Evolutionary conservation across 2,888 invertebrate genomes (phyloP), one percentile per base, ranked within the genome.

Genomic region (Phyllotreta cruciferae): DNA sequence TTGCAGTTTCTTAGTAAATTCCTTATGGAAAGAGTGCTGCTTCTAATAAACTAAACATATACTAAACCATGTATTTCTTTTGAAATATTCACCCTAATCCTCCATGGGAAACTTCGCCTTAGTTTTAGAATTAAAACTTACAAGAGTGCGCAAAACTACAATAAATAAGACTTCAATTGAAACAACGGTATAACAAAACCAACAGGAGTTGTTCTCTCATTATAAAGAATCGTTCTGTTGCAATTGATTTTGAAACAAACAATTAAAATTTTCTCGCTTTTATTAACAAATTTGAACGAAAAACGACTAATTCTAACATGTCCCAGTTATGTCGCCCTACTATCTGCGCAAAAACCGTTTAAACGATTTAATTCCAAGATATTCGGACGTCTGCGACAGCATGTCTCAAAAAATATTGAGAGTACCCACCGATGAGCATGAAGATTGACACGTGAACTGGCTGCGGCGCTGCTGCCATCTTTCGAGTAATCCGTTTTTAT

Each of bases 381-480:
- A 56, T 57, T 58, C 24, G 68, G 66, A 68, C 66, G 49, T 60
- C 68, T 38, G 13, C 6, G 57, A 50, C 74, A 75, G 76, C 76
- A 76, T 77, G 75, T 67, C 67, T 67, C 67, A 65, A 69, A 63
- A 24, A 24, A 56, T 63, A 35, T 62, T 55, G 64, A 62, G 11
- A 56, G 44, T 44, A 37, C 64, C 66, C 61, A 64, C 11, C 64
- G 66, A 67, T 66, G 70, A 75, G 77, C 77, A 77, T 76, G 78
- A 75, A 77, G 74, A 75, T 71, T 68, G 71, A 69, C 68, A 70
- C 66, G 42, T 56, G 71, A 70, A 77, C 78, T 79, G 79, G 79
- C 78, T 78, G 79, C 78, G 75, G 75, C 60, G 62, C 79, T 79
- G 79, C 78, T 78, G 78, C 76, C 78, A 76, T 73, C 71, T 71